Conservation (phyloP, 2,113 vertebrate species). For the cattle (Bos taurus) region DNA sequence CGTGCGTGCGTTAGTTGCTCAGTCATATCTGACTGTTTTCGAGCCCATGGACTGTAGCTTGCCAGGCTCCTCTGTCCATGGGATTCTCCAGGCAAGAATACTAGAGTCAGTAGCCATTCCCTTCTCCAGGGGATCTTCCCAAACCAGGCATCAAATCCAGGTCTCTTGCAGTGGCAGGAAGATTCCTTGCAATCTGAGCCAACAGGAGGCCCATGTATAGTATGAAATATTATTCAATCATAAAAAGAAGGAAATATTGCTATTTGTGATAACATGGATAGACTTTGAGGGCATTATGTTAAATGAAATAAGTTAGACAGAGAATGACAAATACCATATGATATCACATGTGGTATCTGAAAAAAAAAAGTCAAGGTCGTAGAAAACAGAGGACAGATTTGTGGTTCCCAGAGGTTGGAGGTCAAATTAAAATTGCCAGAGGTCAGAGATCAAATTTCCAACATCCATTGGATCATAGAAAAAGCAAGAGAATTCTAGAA, state of each 20-base stretch:
- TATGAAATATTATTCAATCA: background rate
- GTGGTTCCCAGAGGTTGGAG: background rate
- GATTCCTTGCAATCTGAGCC: background rate
- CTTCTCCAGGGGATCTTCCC: background rate
- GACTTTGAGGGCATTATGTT: background rate
- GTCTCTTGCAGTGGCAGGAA: background rate
- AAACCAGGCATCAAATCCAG: background rate
- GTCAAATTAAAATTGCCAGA: background rate
- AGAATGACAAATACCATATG: background rate
- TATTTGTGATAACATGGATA: background rate
- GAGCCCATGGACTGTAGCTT: background rate
- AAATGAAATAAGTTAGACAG: background rate
- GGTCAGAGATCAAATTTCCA: background rate
- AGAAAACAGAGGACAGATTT: background rate
- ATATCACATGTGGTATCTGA: background rate
- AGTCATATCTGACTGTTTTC: background rate
- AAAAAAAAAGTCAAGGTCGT: background rate
- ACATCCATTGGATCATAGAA: background rate
- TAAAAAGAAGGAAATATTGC: background rate
- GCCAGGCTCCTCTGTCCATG: background rate
- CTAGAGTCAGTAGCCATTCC: background rate
- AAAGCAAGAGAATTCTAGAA: background rate
- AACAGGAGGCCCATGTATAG: background rate
- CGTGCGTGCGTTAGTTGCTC: fast-evolving
- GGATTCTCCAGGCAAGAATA: background rate